Conservation (phyloP, 2,797 vertebrate species). For the Lerista edwardsae region DNA sequence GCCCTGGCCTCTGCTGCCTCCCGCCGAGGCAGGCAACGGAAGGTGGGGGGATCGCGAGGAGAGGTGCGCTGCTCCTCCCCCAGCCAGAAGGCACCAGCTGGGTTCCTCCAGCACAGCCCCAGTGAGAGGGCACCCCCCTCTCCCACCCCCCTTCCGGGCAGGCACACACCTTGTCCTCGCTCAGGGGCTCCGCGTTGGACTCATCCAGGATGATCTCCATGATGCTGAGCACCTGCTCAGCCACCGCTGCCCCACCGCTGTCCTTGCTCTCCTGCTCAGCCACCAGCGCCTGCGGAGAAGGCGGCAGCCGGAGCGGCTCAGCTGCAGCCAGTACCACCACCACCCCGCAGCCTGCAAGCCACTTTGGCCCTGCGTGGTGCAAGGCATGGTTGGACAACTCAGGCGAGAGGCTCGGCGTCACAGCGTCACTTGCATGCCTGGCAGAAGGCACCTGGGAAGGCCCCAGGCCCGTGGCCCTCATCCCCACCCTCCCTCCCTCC, state of each 20-base stretch:
- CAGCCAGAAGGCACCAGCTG: no score
- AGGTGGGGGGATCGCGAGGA: no score
- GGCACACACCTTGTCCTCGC: slow-evolving; percentile 91
- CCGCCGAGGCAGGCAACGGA: no score
- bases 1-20: neutral
- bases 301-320: neutral
- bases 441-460: no score
- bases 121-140: neutral
- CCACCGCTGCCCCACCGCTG: slow-evolving; percentile 95
- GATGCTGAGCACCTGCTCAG: slow-evolving; percentile 97
- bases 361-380: neutral
- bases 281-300: slow-evolving; percentile 85
- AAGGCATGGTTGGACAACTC: no score
- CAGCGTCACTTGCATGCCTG: no score
- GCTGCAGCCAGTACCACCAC: neutral
- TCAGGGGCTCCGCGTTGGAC: slow-evolving; percentile 94
- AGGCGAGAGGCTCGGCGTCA: no score
- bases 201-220: slow-evolving; percentile 99
- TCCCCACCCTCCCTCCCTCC: neutral
- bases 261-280: slow-evolving; percentile 98
- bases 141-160: rapidly evolving
- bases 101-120: neutral
- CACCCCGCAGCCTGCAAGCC: no score
- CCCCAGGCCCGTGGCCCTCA: no score
- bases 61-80: no score